These are phyloP conservation scores for Macrocentrus cingulum DNA, from an alignment of 1,140 invertebrate species.

Conservation along the genomic window DNA sequence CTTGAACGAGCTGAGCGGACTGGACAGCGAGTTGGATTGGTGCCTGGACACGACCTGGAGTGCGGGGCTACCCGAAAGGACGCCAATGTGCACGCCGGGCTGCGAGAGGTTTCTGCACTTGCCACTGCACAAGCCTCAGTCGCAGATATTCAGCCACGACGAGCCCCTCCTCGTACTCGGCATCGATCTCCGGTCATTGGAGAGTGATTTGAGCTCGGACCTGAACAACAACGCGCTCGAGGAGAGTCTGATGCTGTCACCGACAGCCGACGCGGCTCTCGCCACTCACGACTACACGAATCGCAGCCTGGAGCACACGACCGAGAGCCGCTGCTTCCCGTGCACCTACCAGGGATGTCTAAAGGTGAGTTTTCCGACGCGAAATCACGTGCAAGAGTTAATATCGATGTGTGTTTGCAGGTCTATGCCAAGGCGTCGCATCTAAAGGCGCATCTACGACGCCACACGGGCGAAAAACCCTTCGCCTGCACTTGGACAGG, in stretches of 20 bases:
- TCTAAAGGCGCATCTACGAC: slow-evolving; percentile 87
- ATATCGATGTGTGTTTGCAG: slow-evolving; percentile 42
- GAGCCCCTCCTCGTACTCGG: slow-evolving; percentile 53
- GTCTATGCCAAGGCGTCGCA: slow-evolving; percentile 93
- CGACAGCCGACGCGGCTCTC: slow-evolving; percentile 49
- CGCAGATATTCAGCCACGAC: slow-evolving; percentile 40
- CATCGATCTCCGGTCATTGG: slow-evolving; percentile 52
- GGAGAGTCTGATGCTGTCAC: slow-evolving; percentile 37
- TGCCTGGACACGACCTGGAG: slow-evolving; percentile 52
- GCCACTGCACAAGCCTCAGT: slow-evolving; percentile 45
- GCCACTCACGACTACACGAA: slow-evolving; percentile 57
- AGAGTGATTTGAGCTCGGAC: slow-evolving; percentile 43
- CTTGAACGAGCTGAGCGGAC: slow-evolving; percentile 45
- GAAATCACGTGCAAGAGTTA: background rate
- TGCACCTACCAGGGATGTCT: slow-evolving; percentile 63
- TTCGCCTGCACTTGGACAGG: slow-evolving; percentile 87
- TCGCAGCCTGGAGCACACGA: slow-evolving; percentile 44
- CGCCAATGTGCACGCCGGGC: slow-evolving; percentile 55
- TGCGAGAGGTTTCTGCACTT: slow-evolving; percentile 56
- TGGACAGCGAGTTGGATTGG: slow-evolving; percentile 53
- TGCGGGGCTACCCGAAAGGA: slow-evolving; percentile 50
- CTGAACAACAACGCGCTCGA: slow-evolving; percentile 53
- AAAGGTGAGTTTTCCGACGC: slow-evolving; percentile 39
- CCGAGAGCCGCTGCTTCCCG: slow-evolving; percentile 61
- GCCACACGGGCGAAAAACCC: slow-evolving; percentile 94